These are phyloP conservation scores for Didymodactylos carnosus DNA, from an alignment of 2,888 invertebrate species.

Conservation along the genomic window DNA sequence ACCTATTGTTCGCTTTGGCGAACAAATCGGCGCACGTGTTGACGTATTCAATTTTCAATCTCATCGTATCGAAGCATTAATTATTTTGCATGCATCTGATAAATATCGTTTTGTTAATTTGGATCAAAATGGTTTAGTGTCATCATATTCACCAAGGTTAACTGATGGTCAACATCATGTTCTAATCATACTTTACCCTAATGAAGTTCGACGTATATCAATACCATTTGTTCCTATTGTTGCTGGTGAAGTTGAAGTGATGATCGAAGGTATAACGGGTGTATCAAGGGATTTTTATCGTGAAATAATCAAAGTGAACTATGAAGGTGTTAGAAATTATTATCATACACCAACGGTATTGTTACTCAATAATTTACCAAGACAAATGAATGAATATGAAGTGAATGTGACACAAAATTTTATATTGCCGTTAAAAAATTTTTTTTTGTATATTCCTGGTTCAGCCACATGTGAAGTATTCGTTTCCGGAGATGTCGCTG, in stretches of 20 bases:
- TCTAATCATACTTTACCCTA: background rate
- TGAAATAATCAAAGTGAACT: background rate
- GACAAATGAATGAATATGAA: conserved; percentile 74
- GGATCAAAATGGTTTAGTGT: background rate
- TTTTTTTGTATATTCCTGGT: conserved; percentile 76
- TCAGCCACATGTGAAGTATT: conserved; percentile 51
- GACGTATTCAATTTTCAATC: conserved; percentile 82
- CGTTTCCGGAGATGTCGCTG: conserved; percentile 40
- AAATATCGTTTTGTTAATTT: conserved; percentile 10
- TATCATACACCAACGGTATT: conserved; percentile 77
- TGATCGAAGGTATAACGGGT: background rate
- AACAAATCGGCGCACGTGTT: conserved; percentile 73
- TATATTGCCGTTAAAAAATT: conserved; percentile 66
- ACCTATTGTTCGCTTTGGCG: conserved; percentile 58
- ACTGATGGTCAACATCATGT: background rate
- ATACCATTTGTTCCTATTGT: background rate
- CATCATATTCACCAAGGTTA: background rate
- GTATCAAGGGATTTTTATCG: background rate
- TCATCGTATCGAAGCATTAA: conserved; percentile 26
- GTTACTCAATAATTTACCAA: conserved; percentile 49
- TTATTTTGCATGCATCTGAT: background rate
- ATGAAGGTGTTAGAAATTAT: conserved; percentile 58
- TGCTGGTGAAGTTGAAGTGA: background rate
- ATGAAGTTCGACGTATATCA: background rate
- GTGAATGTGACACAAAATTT: conserved; percentile 78